Conservation (phyloP, 2,797 vertebrate genomes). For the Bryconaethiops microstoma region DNA sequence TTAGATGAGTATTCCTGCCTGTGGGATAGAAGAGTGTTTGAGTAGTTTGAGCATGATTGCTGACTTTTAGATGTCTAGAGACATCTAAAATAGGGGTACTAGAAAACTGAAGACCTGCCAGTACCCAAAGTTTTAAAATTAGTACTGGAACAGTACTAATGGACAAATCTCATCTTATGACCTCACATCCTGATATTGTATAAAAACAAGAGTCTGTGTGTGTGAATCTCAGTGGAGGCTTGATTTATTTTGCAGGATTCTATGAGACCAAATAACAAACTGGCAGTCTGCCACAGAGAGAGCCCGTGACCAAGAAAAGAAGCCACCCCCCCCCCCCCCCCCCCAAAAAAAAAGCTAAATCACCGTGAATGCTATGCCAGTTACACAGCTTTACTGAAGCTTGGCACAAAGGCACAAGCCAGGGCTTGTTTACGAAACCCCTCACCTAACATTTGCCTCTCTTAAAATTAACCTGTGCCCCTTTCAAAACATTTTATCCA, state of each 20-base stretch:
- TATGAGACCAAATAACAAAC: slow-evolving; percentile 71
- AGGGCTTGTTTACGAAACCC: slow-evolving; percentile 11
- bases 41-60: no score
- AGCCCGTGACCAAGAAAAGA: slow-evolving; percentile 80
- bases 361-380: slow-evolving; percentile 49
- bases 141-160: no score
- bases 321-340: no score
- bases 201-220: slow-evolving; percentile 9
- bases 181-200: not conserved
- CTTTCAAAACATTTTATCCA: not conserved
- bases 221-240: slow-evolving; percentile 68
- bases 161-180: not conserved
- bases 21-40: no score
- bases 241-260: slow-evolving; percentile 79
- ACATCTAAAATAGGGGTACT: no score
- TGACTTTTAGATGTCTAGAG: no score
- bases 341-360: slow-evolving; percentile 25
- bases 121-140: no score
- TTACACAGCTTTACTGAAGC: slow-evolving; percentile 49
- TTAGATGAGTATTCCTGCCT: no score
- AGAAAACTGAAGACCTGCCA: no score
- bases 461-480: not conserved
- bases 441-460: not conserved
- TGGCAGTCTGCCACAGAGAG: slow-evolving; percentile 74
- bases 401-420: slow-evolving; percentile 11